A percentile compares a stretch with the other conserved stretches of the same genome.
Evolutionary conservation across 2,888 invertebrate species (phyloP).

Genomic region (Gnatocerus cornutus): DNA sequence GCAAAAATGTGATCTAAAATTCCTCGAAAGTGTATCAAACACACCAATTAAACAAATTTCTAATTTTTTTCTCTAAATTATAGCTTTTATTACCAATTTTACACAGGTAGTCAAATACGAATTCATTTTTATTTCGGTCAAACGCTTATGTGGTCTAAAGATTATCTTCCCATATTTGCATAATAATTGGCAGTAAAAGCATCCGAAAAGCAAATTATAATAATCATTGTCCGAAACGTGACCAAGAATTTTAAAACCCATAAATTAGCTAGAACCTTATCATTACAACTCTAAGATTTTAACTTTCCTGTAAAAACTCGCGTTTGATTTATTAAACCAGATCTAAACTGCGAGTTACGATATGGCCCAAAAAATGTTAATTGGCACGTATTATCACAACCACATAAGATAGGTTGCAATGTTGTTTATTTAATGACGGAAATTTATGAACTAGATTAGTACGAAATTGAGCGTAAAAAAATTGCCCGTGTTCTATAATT

Average conservation of each 20-base stretch:
- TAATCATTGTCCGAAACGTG: conserved; percentile 16
- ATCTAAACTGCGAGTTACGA: conserved; percentile 10
- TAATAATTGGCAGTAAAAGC: conserved; percentile 25
- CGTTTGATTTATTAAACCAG: conserved; percentile 23
- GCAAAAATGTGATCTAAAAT: conserved; percentile 1
- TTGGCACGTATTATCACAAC: conserved; percentile 22
- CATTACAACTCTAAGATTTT: conserved; percentile 9
- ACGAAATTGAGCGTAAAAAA: conserved; percentile 39
- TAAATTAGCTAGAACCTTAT: conserved; percentile 10
- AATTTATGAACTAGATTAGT: conserved; percentile 32
- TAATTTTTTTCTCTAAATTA: too few species aligned
- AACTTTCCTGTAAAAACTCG: conserved; percentile 19
- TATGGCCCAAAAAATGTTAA: conserved; percentile 20
- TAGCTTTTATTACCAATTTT: too few species aligned
- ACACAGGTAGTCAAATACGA: too few species aligned
- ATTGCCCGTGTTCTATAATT: conserved; percentile 42
- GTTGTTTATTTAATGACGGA: conserved; percentile 30
- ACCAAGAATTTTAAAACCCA: conserved; percentile 14
- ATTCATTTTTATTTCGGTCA: neutral
- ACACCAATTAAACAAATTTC: too few species aligned
- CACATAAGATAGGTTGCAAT: conserved; percentile 15
- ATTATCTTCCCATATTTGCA: conserved; percentile 11
- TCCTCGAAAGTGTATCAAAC: too few species aligned
- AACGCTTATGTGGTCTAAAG: neutral
- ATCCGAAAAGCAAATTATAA: conserved; percentile 24